A percentile compares a stretch with the other conserved stretches of the same genome.
Evolutionary conservation across 2,888 invertebrate genomes (phyloP).

Genomic region (Sarcophaga caerulescens): DNA sequence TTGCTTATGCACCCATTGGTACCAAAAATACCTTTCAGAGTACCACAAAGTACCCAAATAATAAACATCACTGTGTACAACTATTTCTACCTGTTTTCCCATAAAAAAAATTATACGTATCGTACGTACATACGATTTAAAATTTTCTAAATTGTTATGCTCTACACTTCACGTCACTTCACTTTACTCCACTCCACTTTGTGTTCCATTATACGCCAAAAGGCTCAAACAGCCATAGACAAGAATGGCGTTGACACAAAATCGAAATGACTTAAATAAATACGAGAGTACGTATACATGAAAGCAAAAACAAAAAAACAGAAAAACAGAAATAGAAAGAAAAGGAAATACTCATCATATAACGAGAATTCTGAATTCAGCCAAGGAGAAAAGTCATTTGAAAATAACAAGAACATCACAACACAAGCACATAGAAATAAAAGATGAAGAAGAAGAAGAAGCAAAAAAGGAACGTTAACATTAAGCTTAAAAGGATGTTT

Average conservation of each 20-base stretch:
- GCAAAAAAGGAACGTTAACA: constrained; percentile 27
- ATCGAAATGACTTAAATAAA: constrained; percentile 66
- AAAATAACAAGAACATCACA: constrained; percentile 26
- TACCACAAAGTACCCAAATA: no score
- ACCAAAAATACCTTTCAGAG: no score
- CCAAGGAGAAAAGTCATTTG: constrained; percentile 50
- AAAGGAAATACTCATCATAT: not conserved
- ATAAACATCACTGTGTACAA: no score
- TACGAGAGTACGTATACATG: not conserved
- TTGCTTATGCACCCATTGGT: no score
- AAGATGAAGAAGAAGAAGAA: no score
- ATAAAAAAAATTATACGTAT: no score
- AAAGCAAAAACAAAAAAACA: constrained; percentile 13
- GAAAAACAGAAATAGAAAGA: not conserved
- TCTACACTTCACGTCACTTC: not conserved
- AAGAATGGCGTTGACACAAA: constrained; percentile 67
- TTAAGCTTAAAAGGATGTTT: constrained; percentile 47
- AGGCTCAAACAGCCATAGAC: constrained; percentile 25
- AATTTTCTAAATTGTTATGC: not conserved
- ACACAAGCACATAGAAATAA: no score
- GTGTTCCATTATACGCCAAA: not conserved
- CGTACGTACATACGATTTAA: no score
- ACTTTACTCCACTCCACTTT: not conserved
- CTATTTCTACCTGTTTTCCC: no score
- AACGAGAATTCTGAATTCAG: constrained; percentile 29